Percentiles rank a stretch among this genome's conserved stretches.
These are phyloP conservation scores for Operophtera brumata DNA, from an alignment of 2,888 invertebrate species.

Conservation along the genomic window DNA sequence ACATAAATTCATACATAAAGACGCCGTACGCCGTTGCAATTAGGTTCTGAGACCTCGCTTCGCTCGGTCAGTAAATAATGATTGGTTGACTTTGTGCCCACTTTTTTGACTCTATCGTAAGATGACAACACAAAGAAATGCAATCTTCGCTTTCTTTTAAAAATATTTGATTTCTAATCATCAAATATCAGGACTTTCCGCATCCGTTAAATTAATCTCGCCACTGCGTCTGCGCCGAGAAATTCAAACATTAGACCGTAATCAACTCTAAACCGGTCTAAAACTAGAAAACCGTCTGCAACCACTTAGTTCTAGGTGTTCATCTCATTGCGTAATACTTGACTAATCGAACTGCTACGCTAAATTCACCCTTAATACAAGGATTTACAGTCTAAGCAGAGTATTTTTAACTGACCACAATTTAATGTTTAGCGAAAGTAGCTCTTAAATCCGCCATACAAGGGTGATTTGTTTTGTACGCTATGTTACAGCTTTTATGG, in stretches of 20 bases:
- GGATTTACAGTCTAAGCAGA: background rate
- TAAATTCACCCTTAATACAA: slow-evolving; percentile 1
- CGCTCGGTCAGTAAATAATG: too few relatives aligned
- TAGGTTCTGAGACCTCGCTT: too few relatives aligned
- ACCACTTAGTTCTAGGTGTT: background rate
- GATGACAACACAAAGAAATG: too few relatives aligned
- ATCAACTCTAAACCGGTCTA: slow-evolving; percentile 4
- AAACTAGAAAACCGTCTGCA: slow-evolving; percentile 9
- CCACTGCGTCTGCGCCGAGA: background rate
- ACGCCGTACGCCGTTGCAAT: too few relatives aligned
- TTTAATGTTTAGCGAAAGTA: background rate
- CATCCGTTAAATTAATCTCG: background rate
- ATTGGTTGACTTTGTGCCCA: too few relatives aligned
- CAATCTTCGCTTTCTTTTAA: background rate
- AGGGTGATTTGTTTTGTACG: background rate
- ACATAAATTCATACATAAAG: too few relatives aligned
- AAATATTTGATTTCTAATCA: background rate
- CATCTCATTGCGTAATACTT: slow-evolving; percentile 7
- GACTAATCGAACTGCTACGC: background rate
- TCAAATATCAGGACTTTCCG: background rate
- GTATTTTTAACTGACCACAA: background rate
- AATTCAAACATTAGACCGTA: background rate
- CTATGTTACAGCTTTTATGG: background rate
- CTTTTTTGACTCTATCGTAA: too few relatives aligned
- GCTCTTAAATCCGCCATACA: background rate